Evolutionary conservation across 2,888 invertebrate species (phyloP).

Genomic region (Neocrepidodera transversa): DNA sequence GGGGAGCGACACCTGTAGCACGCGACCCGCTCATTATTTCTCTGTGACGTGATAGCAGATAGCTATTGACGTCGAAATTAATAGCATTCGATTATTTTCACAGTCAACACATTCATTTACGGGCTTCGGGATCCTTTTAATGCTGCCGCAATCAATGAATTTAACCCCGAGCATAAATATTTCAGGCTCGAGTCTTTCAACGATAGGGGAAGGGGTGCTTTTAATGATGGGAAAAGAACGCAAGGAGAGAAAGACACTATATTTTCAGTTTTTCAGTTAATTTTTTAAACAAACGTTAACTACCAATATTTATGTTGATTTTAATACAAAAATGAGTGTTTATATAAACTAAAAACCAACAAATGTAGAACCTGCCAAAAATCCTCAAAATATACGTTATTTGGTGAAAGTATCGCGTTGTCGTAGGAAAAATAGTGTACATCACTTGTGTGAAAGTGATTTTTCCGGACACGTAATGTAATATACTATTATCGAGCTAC

Average conservation of each 20-base stretch:
- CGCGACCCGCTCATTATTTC: conserved; percentile 58
- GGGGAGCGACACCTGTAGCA: conserved; percentile 55
- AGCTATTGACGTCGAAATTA: conserved; percentile 55
- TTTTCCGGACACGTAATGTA: no score
- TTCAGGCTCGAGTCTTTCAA: conserved; percentile 31
- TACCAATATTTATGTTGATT: no score
- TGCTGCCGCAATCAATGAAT: conserved; percentile 37
- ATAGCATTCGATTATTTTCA: conserved; percentile 58
- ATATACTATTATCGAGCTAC: no score
- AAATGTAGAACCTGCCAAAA: no score
- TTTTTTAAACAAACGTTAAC: no score
- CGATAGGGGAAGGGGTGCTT: conserved; percentile 23
- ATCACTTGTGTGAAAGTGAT: no score
- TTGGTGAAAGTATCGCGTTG: no score
- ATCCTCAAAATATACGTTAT: no score
- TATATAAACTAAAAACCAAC: no score
- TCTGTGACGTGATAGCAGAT: conserved; percentile 46
- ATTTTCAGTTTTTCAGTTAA: neutral
- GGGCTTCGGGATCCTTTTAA: conserved; percentile 36
- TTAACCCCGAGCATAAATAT: conserved; percentile 35
- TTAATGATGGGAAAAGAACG: conserved; percentile 9
- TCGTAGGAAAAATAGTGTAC: no score
- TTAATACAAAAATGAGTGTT: no score
- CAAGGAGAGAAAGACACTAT: neutral
- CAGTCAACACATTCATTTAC: conserved; percentile 52